Base-by-base conservation (phyloP, 2,888 invertebrate species). In the Meloe dianella region DNA sequence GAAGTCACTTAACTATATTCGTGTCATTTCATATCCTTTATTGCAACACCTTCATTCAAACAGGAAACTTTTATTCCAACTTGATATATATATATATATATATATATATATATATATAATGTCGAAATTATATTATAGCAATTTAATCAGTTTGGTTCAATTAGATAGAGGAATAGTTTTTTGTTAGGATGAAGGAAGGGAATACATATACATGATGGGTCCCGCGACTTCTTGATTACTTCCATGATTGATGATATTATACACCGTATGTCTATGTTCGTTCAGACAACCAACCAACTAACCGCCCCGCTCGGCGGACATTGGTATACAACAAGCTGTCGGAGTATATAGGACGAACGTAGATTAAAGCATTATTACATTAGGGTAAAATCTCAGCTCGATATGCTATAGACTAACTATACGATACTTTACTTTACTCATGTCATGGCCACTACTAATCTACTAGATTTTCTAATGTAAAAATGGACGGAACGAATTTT, bases 351-450 rank as follows among this genome's bases (percentile, higher is more conserved):
- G 75, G 77, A 74, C 78, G 77, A 77, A 77, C 75, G 75, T 75
- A 80, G 79, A 80, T 80, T 80, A 80, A 80, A 80, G 77, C 79
- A 78, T 79, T 80, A 80, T 80, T 80, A 79, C 79, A 79, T 80
- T 79, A 79, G 78, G 78, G 80, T n/a, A n/a, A 78, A 78, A 79
- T 78, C 76, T 77, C 77, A 72, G 73, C 74, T 74, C 76, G 75
- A 77, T 77, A 75, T 74, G 71, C 72, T 73, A n/a, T n/a, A n/a
- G n/a, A n/a, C n/a, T n/a, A n/a, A n/a, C n/a, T n/a, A n/a, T n/a
- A n/a, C n/a, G n/a, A n/a, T n/a, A n/a, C n/a, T n/a, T n/a, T n/a
- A n/a, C n/a, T n/a, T n/a, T n/a, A 71, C 71, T 73, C 72, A 72
- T 68, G 71, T 65, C 61, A 59, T 30, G 64, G 61, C 60, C 54